Conservation (phyloP, 1,140 invertebrate genomes). For the Drosophila asahinai region DNA sequence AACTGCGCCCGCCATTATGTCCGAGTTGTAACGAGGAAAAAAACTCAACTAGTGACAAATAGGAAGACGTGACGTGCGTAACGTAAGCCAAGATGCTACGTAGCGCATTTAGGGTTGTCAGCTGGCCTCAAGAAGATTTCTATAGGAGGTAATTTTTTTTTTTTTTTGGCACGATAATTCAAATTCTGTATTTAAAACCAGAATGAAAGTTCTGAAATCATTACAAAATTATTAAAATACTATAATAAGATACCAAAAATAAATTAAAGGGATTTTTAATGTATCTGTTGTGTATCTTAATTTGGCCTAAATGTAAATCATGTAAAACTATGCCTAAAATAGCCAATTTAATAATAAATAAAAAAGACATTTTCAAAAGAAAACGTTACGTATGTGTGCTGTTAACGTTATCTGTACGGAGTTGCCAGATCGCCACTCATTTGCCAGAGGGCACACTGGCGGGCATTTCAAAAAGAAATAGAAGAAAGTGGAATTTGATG, state of each 20-base stretch:
- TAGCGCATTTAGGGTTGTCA: slow-evolving; percentile 19
- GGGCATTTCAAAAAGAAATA: slow-evolving; percentile 29
- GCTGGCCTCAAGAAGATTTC: too few relatives aligned
- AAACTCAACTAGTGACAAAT: slow-evolving; percentile 66
- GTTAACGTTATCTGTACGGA: background rate
- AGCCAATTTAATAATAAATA: background rate
- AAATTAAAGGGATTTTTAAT: too few relatives aligned
- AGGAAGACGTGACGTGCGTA: slow-evolving; percentile 42
- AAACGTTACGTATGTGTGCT: background rate
- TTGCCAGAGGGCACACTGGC: slow-evolving; percentile 27
- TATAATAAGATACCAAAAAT: background rate
- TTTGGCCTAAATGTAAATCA: background rate
- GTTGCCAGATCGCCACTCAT: slow-evolving; percentile 17
- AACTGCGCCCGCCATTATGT: slow-evolving; percentile 60
- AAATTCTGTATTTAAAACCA: background rate
- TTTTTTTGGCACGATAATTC: background rate
- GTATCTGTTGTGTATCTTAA: background rate
- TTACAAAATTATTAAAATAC: too few relatives aligned
- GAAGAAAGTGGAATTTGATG: too few relatives aligned
- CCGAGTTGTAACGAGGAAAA: slow-evolving; percentile 33
- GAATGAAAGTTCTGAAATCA: too few relatives aligned
- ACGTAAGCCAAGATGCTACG: slow-evolving; percentile 19
- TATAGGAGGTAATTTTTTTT: background rate
- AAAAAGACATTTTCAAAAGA: background rate
- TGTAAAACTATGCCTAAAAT: background rate